phyloP scores from a whole-genome alignment of 2,888 invertebrate genomes.

The Watsonalla binaria region DNA sequence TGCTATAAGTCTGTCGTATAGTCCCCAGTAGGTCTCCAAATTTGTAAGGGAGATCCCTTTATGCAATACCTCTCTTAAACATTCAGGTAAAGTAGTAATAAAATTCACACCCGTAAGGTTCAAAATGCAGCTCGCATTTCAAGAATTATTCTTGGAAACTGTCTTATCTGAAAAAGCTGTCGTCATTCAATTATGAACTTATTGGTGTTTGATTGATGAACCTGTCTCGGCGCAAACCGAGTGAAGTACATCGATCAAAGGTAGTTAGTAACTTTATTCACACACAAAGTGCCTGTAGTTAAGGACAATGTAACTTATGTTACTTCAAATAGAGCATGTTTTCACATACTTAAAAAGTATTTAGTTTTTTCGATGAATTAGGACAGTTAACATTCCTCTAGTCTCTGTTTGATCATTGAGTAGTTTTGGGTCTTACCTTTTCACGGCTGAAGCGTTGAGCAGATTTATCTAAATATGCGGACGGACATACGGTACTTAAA shows the following conservation, averaged over 20 bases:
- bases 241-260: conserved; percentile 30
- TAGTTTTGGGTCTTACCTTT: no score
- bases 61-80: background rate
- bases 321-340: background rate
- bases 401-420: no score
- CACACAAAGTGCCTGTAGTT: background rate
- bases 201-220: conserved; percentile 22
- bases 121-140: background rate
- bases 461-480: no score
- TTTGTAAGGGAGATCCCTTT: no score
- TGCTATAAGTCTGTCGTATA: no score
- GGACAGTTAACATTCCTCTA: no score
- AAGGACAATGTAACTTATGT: background rate
- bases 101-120: background rate
- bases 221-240: conserved; percentile 21
- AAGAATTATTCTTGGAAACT: background rate
- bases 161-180: conserved; percentile 19
- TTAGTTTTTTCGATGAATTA: no score
- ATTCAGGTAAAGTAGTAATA: background rate
- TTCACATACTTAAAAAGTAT: no score
- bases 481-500: no score
- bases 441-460: no score
- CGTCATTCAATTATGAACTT: conserved; percentile 28
- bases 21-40: no score
- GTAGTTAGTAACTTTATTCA: conserved; percentile 9